These are phyloP conservation scores for Eupithecia pulchellata DNA, from an alignment of 2,888 invertebrate genomes.

Conservation along the genomic window DNA sequence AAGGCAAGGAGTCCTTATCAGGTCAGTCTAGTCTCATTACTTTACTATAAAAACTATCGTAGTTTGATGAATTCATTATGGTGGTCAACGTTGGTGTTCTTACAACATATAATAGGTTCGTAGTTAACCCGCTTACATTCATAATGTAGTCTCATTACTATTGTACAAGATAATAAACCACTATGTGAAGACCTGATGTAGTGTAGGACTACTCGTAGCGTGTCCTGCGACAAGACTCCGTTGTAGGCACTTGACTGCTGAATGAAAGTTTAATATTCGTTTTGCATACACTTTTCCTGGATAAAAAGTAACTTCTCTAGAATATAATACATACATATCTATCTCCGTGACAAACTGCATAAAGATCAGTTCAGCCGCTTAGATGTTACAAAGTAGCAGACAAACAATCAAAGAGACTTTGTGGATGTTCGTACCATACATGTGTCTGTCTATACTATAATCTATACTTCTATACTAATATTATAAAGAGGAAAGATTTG, in stretches of 20 bases:
- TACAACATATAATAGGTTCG: too few species aligned
- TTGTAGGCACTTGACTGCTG: not conserved
- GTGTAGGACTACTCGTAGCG: not conserved
- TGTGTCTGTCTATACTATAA: too few species aligned
- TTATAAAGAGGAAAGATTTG: too few species aligned
- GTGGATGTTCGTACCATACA: not conserved
- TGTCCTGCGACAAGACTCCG: not conserved
- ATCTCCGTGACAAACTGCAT: not conserved
- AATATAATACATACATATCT: not conserved
- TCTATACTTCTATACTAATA: too few species aligned
- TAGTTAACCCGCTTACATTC: too few species aligned
- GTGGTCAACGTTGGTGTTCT: too few species aligned
- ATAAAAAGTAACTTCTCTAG: not conserved
- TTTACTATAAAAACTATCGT: too few species aligned
- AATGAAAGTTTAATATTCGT: not conserved
- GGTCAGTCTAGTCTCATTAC: conserved; percentile 51
- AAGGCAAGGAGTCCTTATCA: conserved; percentile 67
- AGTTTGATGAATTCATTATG: too few species aligned
- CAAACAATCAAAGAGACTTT: not conserved
- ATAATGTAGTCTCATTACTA: too few species aligned
- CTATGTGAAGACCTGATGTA: not conserved
- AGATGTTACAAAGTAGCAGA: not conserved
- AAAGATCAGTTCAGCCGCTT: not conserved
- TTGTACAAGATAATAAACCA: not conserved
- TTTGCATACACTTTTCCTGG: not conserved